These are phyloP conservation scores for Sarcophaga rosellei DNA, from an alignment of 2,888 invertebrate species.

Conservation along the genomic window DNA sequence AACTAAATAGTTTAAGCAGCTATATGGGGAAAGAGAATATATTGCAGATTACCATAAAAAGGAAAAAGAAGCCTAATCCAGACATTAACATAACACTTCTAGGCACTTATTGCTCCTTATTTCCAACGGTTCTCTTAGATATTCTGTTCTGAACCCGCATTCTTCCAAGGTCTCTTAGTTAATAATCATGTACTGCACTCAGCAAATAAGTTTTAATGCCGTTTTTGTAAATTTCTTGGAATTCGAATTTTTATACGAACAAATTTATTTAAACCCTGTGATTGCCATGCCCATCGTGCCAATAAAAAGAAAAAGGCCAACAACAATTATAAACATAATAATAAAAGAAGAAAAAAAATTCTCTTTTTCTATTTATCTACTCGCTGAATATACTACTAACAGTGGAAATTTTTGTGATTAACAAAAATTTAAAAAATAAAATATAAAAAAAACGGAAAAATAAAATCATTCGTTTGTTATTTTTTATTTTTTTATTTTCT, in stretches of 20 bases:
- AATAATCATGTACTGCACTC: no score
- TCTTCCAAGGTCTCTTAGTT: no score
- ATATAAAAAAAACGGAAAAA: background rate
- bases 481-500: background rate
- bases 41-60: no score
- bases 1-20: no score
- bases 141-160: background rate
- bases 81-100: no score
- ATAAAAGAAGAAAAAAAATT: background rate
- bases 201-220: no score
- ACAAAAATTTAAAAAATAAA: conserved; percentile 4
- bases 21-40: no score
- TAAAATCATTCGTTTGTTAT: background rate
- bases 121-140: background rate
- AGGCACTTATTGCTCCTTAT: background rate
- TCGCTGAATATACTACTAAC: background rate
- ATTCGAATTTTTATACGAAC: background rate
- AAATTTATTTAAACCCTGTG: background rate
- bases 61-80: no score
- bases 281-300: background rate
- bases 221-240: background rate
- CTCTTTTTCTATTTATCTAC: conserved; percentile 37
- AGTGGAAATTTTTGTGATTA: conserved; percentile 63
- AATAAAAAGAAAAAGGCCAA: background rate
- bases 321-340: background rate